Evolutionary conservation across 2,888 invertebrate species (phyloP).

Genomic region (Drosophila meridionalis): DNA sequence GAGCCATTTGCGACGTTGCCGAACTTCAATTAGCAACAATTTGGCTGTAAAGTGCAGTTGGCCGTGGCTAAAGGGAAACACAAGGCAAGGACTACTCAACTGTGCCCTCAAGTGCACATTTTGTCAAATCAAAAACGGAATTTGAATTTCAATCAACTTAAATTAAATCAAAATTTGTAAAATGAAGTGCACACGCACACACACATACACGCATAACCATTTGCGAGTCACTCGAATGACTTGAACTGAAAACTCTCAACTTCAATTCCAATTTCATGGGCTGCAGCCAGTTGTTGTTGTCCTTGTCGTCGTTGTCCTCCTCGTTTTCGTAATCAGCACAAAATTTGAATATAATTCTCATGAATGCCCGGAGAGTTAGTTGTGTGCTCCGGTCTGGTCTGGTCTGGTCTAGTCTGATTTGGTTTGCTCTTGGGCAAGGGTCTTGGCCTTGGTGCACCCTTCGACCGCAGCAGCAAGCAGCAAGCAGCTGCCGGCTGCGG

Average conservation of each 20-base stretch:
- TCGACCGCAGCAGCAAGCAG: conserved; percentile 34
- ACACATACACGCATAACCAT: conserved; percentile 28
- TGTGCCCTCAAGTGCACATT: conserved; percentile 49
- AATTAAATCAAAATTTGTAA: conserved; percentile 77
- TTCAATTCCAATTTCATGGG: conserved; percentile 57
- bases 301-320: conserved; percentile 25
- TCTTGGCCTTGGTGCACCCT: conserved; percentile 23
- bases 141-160: conserved; percentile 76
- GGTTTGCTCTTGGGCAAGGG: conserved; percentile 10
- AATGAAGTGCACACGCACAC: conserved; percentile 52
- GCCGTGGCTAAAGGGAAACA: not conserved
- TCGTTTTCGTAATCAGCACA: conserved; percentile 61
- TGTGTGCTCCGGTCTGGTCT: conserved; percentile 29
- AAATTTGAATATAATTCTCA: conserved; percentile 77
- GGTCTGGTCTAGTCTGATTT: not conserved
- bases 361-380: conserved; percentile 65
- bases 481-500: conserved; percentile 19
- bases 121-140: conserved; percentile 74
- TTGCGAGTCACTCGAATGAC: conserved; percentile 47
- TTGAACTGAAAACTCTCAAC: conserved; percentile 44
- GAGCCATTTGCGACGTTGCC: conserved; percentile 37
- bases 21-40: conserved; percentile 64
- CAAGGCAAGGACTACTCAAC: not conserved
- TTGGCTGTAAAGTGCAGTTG: conserved; percentile 64
- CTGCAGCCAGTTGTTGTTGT: conserved; percentile 47